Conservation (phyloP, 2,888 invertebrate genomes). For the Drosophila eohydei region DNA sequence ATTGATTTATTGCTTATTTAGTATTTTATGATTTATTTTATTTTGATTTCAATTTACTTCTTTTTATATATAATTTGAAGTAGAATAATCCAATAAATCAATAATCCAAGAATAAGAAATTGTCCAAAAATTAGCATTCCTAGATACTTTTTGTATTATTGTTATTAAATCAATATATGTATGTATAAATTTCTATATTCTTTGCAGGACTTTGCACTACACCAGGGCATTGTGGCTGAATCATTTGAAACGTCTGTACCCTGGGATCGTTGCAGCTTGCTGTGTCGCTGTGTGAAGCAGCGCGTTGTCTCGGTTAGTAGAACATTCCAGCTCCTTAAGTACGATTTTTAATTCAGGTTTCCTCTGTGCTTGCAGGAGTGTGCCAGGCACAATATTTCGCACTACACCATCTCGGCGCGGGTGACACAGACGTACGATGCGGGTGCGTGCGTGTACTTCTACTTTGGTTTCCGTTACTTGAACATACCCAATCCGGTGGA, state of each 20-base stretch:
- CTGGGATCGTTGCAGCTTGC: constrained; percentile 93
- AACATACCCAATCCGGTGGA: constrained; percentile 89
- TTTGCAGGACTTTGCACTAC: constrained; percentile 95
- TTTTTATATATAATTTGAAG: no score
- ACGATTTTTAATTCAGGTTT: no score
- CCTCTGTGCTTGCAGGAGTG: constrained; percentile 86
- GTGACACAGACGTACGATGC: constrained; percentile 99
- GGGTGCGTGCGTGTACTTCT: constrained; percentile 98
- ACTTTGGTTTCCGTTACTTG: constrained; percentile 93
- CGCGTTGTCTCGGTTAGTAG: constrained; percentile 87
- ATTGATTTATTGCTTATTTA: no score
- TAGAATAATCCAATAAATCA: no score
- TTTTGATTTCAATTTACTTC: no score
- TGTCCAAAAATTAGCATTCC: no score
- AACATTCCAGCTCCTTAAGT: fast-evolving
- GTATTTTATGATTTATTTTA: no score
- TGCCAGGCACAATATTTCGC: constrained; percentile 86
- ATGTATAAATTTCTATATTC: background rate
- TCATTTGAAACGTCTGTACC: constrained; percentile 99
- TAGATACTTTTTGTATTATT: no score
- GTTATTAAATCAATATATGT: background rate
- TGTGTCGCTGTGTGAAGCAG: constrained; percentile 96
- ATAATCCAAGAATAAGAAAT: no score
- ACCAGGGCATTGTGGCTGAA: constrained; percentile 95
- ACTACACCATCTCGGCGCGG: constrained; percentile 91